A percentile compares a stretch with the other conserved stretches of the same genome.
phyloP scores from a whole-genome alignment of 2,888 invertebrate species.

The Cheilosia soror region DNA sequence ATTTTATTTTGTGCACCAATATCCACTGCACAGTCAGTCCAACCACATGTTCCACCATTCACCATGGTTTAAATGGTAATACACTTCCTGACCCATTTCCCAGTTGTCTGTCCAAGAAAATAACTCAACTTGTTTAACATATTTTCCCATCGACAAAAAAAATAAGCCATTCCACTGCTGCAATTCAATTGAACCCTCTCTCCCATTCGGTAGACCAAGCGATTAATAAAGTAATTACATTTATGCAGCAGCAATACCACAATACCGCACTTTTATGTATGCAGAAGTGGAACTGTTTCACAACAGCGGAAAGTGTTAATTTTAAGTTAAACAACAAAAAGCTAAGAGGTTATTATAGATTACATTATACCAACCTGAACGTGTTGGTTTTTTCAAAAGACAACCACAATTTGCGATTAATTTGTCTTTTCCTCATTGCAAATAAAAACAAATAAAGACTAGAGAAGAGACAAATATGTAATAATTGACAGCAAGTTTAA shows the following conservation, averaged over 20 bases:
- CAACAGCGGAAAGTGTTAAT: slow-evolving; percentile 65
- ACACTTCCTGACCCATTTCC: slow-evolving; percentile 40
- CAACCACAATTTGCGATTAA: slow-evolving; percentile 31
- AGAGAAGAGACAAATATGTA: slow-evolving; percentile 19
- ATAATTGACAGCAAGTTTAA: slow-evolving; percentile 33
- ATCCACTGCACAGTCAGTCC: too few relatives aligned
- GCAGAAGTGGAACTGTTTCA: slow-evolving; percentile 22
- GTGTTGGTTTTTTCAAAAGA: slow-evolving; percentile 4
- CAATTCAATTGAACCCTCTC: slow-evolving; percentile 23
- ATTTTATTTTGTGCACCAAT: too few relatives aligned
- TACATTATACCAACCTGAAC: background rate
- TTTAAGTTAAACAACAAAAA: slow-evolving; percentile 13
- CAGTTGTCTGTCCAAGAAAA: background rate
- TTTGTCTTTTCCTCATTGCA: slow-evolving; percentile 49
- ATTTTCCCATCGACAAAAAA: slow-evolving; percentile 12
- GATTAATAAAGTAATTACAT: slow-evolving; percentile 64
- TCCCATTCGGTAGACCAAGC: slow-evolving; percentile 29
- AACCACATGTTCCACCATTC: background rate
- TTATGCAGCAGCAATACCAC: slow-evolving; percentile 44
- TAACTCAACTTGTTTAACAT: slow-evolving; percentile 36
- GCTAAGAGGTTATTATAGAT: background rate
- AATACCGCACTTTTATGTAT: slow-evolving; percentile 17
- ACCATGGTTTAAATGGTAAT: background rate
- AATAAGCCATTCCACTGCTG: slow-evolving; percentile 37
- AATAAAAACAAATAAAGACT: slow-evolving; percentile 13